A percentile compares a stretch with the other conserved stretches of the same genome.
Conservation (phyloP, 2,113 vertebrate genomes). For the Cyprinodon tularosa region DNA sequence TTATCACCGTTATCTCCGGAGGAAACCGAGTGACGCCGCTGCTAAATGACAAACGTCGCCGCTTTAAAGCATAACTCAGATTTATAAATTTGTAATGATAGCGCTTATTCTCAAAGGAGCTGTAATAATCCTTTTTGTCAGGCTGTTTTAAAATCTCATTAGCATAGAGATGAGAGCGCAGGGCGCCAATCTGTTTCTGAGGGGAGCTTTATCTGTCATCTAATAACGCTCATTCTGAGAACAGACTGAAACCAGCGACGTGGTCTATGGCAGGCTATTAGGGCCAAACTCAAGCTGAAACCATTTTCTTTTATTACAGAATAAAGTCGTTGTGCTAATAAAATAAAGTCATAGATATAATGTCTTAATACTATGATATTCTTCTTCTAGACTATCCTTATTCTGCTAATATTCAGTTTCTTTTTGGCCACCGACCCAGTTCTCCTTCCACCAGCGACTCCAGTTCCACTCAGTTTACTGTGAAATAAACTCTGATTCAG, state of each 20-base stretch:
- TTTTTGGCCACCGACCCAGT: no score
- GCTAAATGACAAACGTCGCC: background rate
- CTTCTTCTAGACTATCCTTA: no score
- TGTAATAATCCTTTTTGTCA: conserved; percentile 22
- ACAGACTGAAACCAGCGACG: background rate
- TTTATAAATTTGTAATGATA: conserved; percentile 9
- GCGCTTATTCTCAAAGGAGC: conserved; percentile 2
- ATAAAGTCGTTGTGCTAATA: no score
- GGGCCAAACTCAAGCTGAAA: no score
- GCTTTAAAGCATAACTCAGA: background rate
- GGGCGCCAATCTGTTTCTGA: conserved; percentile 1
- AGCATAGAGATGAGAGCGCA: background rate
- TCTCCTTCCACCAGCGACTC: no score
- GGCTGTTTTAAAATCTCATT: background rate
- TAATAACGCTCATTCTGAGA: conserved; percentile 9
- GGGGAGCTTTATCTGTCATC: conserved; percentile 12
- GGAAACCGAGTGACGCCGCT: conserved; percentile 39
- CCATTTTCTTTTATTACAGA: no score
- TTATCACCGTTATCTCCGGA: conserved; percentile 20
- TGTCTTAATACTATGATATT: no score
- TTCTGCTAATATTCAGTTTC: no score
- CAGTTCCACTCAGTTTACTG: no score
- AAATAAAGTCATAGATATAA: no score
- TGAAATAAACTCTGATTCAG: no score
- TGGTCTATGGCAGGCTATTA: no score